Percentiles rank a stretch among this genome's conserved stretches.
These are phyloP conservation scores for Gadus chalcogrammus DNA, from an alignment of 2,113 vertebrate genomes.

Conservation along the genomic window DNA sequence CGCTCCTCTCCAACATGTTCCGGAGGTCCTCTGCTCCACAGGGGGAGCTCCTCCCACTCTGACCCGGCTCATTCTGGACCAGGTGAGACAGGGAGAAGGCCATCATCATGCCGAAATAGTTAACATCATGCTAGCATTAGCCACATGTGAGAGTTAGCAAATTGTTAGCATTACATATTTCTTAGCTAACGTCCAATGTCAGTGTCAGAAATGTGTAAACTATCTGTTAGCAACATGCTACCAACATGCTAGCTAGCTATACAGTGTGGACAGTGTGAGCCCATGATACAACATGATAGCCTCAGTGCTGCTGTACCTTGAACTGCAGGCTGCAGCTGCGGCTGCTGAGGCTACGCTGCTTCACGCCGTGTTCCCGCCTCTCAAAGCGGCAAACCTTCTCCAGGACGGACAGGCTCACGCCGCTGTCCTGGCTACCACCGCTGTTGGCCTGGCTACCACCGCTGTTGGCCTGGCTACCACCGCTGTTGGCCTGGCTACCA, in stretches of 20 bases:
- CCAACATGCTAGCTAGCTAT: too few species aligned
- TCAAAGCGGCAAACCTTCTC: slow-evolving; percentile 91
- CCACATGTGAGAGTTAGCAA: too few species aligned
- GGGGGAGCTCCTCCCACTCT: slow-evolving; percentile 27
- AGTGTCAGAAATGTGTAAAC: too few species aligned
- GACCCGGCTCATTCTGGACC: slow-evolving; percentile 44
- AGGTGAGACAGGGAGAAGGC: slow-evolving; percentile 10
- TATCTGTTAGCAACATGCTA: too few species aligned
- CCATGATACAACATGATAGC: too few species aligned
- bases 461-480: slow-evolving; percentile 36
- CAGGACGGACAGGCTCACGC: slow-evolving; percentile 80
- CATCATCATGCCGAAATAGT: too few species aligned
- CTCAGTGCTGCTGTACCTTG: too few species aligned
- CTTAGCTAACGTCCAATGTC: too few species aligned
- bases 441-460: background rate
- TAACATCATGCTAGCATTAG: too few species aligned
- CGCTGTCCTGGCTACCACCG: slow-evolving; percentile 29
- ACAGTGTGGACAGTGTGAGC: too few species aligned
- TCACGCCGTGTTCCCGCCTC: slow-evolving; percentile 73
- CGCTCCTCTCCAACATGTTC: slow-evolving; percentile 55
- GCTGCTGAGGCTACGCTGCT: slow-evolving; percentile 60
- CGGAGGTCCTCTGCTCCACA: slow-evolving; percentile 70
- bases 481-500: slow-evolving; percentile 18
- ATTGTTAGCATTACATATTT: too few species aligned
- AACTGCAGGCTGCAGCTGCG: slow-evolving; percentile 18